phyloP scores from a whole-genome alignment of 2,113 vertebrate species.

The Tympanuchus pallidicinctus region DNA sequence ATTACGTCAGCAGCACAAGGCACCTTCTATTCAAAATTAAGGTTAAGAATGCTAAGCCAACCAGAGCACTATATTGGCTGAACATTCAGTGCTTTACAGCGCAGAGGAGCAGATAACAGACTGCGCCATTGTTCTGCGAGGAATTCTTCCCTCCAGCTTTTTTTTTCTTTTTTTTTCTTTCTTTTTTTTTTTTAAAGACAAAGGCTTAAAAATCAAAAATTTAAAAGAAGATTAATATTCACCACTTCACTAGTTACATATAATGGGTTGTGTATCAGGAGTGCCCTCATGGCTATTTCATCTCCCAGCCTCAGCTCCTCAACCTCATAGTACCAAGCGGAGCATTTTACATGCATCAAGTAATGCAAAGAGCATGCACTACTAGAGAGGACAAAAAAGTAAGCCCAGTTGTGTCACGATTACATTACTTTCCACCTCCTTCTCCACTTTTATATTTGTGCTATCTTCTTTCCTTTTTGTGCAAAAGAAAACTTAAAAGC shows the following conservation, averaged over 20 bases:
- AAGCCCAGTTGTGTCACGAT: rapidly evolving
- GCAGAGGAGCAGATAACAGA: conserved; percentile 58
- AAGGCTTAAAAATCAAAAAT: conserved; percentile 66
- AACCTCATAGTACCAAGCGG: background rate
- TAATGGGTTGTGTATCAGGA: conserved; percentile 6
- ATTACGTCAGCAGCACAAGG: conserved; percentile 55
- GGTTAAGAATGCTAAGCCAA: conserved; percentile 55
- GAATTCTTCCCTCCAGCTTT: conserved; percentile 55
- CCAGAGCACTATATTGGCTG: conserved; percentile 34
- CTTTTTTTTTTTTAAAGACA: background rate
- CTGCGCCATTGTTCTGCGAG: conserved; percentile 30
- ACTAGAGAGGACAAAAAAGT: background rate
- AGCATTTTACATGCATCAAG: background rate
- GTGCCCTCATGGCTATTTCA: conserved; percentile 25
- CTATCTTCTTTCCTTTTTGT: background rate
- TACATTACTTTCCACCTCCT: background rate
- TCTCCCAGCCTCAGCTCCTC: conserved; percentile 26
- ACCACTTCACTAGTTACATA: conserved; percentile 41
- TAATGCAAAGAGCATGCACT: background rate
- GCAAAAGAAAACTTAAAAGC: background rate
- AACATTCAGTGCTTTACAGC: conserved; percentile 43
- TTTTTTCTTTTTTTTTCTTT: background rate
- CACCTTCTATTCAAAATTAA: conserved; percentile 61
- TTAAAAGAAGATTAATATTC: conserved; percentile 59
- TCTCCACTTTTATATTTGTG: background rate